phyloP scores from a whole-genome alignment of 2,113 vertebrate genomes.

The Donacobius atricapilla region DNA sequence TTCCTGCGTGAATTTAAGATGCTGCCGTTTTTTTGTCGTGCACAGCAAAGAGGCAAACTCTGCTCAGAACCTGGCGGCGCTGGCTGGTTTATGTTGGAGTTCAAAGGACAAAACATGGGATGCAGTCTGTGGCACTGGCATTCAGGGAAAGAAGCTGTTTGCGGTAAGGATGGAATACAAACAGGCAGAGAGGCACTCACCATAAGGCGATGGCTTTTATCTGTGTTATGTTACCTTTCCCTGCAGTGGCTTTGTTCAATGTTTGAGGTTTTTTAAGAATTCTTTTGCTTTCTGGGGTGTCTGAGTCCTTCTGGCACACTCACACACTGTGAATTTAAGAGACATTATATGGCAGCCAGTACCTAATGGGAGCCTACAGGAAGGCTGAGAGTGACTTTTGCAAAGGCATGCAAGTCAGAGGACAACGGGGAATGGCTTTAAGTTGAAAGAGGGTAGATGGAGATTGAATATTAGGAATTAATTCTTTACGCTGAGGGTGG shows the following conservation, averaged over 20 bases:
- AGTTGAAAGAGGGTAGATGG: background rate
- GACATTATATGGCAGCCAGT: background rate
- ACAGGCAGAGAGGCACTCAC: background rate
- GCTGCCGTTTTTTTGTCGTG: background rate
- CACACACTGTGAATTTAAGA: background rate
- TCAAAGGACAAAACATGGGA: conserved; percentile 72
- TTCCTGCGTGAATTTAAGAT: background rate
- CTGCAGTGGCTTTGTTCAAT: background rate
- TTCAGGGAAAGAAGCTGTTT: conserved; percentile 65
- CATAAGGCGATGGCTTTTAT: background rate
- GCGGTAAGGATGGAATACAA: conserved; percentile 66
- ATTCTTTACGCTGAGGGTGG: background rate
- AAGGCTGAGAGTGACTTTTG: background rate
- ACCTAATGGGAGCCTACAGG: background rate
- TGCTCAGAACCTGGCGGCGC: conserved; percentile 71
- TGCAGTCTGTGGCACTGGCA: conserved; percentile 71
- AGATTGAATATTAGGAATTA: background rate
- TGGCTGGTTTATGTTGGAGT: conserved; percentile 81
- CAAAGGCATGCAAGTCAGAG: background rate
- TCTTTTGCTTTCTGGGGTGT: background rate
- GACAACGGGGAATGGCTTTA: background rate
- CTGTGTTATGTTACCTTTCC: background rate
- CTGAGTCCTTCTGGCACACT: background rate
- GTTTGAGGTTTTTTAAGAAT: background rate
- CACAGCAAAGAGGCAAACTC: conserved; percentile 55